Evolutionary conservation across 1,140 invertebrate species (phyloP), one percentile per base, ranked within the genome.

Genomic region (Drosophila pandora): DNA sequence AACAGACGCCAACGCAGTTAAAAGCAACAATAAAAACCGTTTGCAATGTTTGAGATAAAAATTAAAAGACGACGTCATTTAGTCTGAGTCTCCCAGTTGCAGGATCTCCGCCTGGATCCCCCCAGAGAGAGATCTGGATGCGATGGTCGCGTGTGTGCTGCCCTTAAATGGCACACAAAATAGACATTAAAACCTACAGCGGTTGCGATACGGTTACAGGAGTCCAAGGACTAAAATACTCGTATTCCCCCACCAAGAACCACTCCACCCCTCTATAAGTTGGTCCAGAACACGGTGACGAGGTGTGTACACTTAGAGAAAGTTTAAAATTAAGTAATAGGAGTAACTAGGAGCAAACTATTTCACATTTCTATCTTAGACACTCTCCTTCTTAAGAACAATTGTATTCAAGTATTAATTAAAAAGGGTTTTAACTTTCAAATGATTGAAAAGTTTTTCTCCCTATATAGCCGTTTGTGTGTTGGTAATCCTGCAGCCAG

Each of bases 31-130:
- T 83, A 88, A 88, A 88, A 88, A 88, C 82, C 48, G 82, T 88
- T 88, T 88, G 83, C 83, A 88, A 88, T 83, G 79, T 83, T 88
- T 83, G 79, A 88, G 83, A 88, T 88, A 88, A 88, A 87, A 88
- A 88, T 88, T 88, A 88, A 88, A 88, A 88, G 83, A 83, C 84
- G 83, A 87, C 82, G 79, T 88, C 83, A 88, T 88, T 88, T 85
- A 59, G 56, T 69, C 72, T 54, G 48, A 48, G 41, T 63, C 34
- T 37, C 64, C 45, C 25, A 25, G 41, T 41, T 34, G 17, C 49
- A 47, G 28, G 28, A 8, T 61, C 39, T 55, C 22, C 34, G 23
- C 28, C 23, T 53, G 32, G 52, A 22, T 37, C 8, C 39, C 59
- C 34, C 48, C 45, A 63, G 59, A 57, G 68, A 32, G 21, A 37